phyloP scores from a whole-genome alignment of 2,113 vertebrate genomes.

The Centropus unirufus region DNA sequence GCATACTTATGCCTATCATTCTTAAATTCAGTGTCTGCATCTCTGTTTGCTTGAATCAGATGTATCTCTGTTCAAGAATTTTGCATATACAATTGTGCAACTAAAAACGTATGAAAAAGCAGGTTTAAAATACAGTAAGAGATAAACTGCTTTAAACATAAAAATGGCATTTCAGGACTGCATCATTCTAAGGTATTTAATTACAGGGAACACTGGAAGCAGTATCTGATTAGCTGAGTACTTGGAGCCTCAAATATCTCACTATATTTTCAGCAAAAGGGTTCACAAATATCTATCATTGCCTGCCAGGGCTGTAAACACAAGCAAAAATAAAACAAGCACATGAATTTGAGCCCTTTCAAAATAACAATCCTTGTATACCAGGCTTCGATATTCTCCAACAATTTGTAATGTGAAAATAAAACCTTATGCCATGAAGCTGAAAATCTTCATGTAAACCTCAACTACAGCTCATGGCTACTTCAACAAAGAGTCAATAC shows the following conservation, averaged over 20 bases:
- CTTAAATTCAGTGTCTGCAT: background rate
- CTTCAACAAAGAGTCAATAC: background rate
- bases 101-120: background rate
- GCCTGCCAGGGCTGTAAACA: background rate
- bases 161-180: background rate
- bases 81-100: background rate
- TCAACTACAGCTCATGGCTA: background rate
- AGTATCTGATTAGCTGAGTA: slow-evolving; percentile 12
- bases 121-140: background rate
- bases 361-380: background rate
- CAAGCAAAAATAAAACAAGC: background rate
- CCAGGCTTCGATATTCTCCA: background rate
- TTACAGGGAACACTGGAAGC: slow-evolving; percentile 5
- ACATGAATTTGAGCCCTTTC: background rate
- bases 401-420: background rate
- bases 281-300: background rate
- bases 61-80: background rate
- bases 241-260: slow-evolving; percentile 1
- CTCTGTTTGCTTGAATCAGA: background rate
- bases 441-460: background rate
- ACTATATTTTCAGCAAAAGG: slow-evolving; percentile 17
- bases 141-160: background rate
- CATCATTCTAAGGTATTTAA: background rate
- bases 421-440: background rate
- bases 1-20: background rate